These are phyloP conservation scores for Hippasteria phrygiana DNA, from an alignment of 53 echinoderm and acorn worm genomes.

Conservation along the genomic window DNA sequence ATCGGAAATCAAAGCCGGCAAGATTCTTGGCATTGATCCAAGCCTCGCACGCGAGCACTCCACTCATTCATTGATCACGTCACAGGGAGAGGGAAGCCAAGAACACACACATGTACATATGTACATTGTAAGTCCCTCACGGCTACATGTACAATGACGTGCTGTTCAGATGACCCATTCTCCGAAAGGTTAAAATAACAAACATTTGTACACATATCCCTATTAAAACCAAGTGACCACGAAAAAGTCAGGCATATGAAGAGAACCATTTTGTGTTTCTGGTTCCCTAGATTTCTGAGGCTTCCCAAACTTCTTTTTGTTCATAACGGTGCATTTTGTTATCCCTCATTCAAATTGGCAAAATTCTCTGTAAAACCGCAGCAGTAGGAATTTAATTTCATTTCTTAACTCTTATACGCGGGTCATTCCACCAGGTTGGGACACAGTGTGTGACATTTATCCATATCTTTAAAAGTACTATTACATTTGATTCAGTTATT, in stretches of 20 bases:
- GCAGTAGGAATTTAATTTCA: neutral
- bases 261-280: neutral
- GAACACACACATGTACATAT: neutral
- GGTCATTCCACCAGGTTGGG: too few species aligned
- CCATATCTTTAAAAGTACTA: too few species aligned
- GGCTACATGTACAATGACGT: neutral
- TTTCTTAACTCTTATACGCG: neutral
- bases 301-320: neutral
- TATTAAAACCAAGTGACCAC: neutral
- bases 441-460: too few species aligned
- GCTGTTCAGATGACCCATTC: neutral
- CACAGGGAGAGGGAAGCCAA: neutral
- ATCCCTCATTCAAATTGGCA: too few species aligned
- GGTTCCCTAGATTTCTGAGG: neutral
- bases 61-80: constrained; percentile 11
- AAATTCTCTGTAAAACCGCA: too few species aligned
- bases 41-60: neutral
- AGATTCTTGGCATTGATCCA: neutral
- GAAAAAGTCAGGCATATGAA: neutral
- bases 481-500: too few species aligned
- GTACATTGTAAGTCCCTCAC: neutral
- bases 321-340: too few species aligned
- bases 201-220: neutral
- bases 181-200: neutral
- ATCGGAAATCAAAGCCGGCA: neutral